Evolutionary conservation across 2,888 invertebrate genomes (phyloP).

Genomic region (Aphelenchoides bicaudatus): DNA sequence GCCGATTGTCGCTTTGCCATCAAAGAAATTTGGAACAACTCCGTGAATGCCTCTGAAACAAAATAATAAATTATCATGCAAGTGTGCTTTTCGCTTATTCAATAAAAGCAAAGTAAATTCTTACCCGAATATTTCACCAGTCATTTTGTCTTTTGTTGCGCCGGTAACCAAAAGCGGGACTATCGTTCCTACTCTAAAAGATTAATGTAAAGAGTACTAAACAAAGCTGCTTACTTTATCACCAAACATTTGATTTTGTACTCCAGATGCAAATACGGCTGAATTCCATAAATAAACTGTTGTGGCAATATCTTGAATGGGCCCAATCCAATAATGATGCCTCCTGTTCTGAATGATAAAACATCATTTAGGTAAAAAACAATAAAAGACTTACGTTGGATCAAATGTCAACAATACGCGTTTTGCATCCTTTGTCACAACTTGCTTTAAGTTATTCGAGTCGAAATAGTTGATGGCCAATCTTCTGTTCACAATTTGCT

Average conservation of each 20-base stretch:
- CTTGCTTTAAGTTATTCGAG: background rate
- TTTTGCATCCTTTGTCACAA: background rate
- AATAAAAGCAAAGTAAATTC: too few relatives aligned
- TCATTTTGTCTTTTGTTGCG: background rate
- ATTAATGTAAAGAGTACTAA: background rate
- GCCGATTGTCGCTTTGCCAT: too few relatives aligned
- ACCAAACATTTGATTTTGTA: slow-evolving; percentile 11
- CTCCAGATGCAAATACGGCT: slow-evolving; percentile 16
- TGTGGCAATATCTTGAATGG: background rate
- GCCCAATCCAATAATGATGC: slow-evolving; percentile 7
- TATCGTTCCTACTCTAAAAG: background rate
- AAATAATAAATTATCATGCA: too few relatives aligned
- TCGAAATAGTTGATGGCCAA: background rate
- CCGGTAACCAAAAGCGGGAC: background rate
- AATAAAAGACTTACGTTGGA: background rate
- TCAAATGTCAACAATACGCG: slow-evolving; percentile 7
- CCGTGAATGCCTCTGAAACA: too few relatives aligned
- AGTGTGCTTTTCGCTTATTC: too few relatives aligned
- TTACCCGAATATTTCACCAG: background rate
- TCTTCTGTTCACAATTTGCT: background rate
- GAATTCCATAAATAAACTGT: slow-evolving; percentile 15
- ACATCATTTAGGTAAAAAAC: background rate
- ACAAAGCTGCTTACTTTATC: slow-evolving; percentile 7
- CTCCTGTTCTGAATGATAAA: slow-evolving; percentile 15
- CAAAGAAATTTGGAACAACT: too few relatives aligned